Evolutionary conservation across 2,797 vertebrate species (phyloP).

Genomic region (Schizopygopsis pylzovi): DNA sequence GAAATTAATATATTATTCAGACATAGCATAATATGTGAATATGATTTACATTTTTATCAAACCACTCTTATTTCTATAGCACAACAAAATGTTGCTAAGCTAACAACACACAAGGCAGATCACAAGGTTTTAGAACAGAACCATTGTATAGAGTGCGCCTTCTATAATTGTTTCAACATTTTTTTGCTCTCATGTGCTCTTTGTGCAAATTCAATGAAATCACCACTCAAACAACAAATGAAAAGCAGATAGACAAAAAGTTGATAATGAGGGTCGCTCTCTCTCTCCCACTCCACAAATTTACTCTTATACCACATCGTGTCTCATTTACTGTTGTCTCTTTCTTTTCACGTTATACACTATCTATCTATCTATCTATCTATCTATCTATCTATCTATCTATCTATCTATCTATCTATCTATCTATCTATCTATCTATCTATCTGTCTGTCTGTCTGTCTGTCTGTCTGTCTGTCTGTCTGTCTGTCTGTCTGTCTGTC

Average conservation of each 20-base stretch:
- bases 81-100: neutral
- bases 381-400: neutral
- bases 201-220: neutral
- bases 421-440: neutral
- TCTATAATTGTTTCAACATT: neutral
- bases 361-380: neutral
- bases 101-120: neutral
- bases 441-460: neutral
- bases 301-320: neutral
- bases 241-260: constrained; percentile 5
- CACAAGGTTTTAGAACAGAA: neutral
- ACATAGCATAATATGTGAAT: neutral
- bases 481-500: neutral
- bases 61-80: no score
- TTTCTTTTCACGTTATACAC: neutral
- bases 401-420: neutral
- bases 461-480: neutral
- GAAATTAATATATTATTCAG: neutral
- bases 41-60: neutral
- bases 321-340: neutral
- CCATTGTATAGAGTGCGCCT: neutral
- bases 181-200: neutral
- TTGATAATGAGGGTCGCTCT: neutral
- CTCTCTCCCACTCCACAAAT: neutral
- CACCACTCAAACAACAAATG: neutral